phyloP scores from a whole-genome alignment of 2,888 invertebrate species.

The Yponomeuta evonymella region DNA sequence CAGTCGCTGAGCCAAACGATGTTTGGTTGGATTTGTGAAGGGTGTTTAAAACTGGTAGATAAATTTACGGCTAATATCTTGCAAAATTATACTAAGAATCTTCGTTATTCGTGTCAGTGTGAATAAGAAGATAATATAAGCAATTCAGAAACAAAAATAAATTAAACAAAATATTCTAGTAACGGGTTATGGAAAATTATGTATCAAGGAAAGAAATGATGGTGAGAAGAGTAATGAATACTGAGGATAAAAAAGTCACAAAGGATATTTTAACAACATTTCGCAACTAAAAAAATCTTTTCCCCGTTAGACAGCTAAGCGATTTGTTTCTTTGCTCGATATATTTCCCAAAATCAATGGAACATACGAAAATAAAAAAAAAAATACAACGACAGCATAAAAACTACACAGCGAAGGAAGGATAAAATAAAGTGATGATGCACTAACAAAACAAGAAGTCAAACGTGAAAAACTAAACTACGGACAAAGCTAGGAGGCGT shows the following conservation, averaged over 20 bases:
- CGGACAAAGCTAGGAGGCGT: slow-evolving; percentile 52
- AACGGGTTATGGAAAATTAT: neutral
- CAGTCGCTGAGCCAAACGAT: neutral
- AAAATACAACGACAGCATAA: neutral
- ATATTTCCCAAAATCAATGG: neutral
- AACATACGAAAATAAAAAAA: neutral
- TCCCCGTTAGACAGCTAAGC: too few species aligned
- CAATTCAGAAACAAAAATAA: neutral
- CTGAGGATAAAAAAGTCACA: too few species aligned
- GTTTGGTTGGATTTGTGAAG: neutral
- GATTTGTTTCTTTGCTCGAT: too few species aligned
- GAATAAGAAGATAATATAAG: neutral
- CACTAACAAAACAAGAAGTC: neutral
- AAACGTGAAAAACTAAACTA: slow-evolving; percentile 33
- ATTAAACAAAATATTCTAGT: neutral
- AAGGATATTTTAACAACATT: too few species aligned
- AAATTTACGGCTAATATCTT: too few species aligned
- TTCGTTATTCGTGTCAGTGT: neutral
- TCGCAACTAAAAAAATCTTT: too few species aligned
- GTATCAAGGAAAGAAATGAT: too few species aligned
- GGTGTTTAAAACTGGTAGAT: neutral
- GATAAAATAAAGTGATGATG: neutral
- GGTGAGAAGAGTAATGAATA: too few species aligned
- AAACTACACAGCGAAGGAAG: neutral
- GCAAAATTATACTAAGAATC: neutral